These are phyloP conservation scores for Tetrapedia diversipes DNA, from an alignment of 2,888 invertebrate genomes.

Conservation along the genomic window DNA sequence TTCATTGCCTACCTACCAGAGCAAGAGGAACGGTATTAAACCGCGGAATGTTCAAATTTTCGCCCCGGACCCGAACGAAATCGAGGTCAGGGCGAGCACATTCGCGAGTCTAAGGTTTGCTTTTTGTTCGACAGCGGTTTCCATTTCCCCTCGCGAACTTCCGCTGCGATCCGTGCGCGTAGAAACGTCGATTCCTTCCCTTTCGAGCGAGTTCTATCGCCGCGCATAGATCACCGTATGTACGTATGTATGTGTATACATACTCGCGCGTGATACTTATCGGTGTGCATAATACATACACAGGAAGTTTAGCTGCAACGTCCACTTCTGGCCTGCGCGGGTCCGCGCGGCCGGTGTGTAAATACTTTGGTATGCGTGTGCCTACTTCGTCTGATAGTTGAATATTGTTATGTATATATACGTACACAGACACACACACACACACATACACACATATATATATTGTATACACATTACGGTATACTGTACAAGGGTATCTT, in stretches of 20 bases:
- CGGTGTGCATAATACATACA: constrained; percentile 48
- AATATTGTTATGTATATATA: constrained; percentile 55
- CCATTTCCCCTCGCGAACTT: background rate
- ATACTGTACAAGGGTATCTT: constrained; percentile 65
- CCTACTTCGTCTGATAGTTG: constrained; percentile 62
- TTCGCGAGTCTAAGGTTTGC: constrained; percentile 5
- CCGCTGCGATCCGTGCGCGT: background rate
- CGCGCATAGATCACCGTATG: background rate
- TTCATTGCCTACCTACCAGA: no score
- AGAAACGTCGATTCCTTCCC: background rate
- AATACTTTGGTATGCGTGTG: constrained; percentile 68
- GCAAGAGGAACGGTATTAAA: no score
- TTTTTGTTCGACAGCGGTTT: constrained; percentile 14
- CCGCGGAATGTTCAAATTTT: background rate
- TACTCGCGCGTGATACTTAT: constrained; percentile 33
- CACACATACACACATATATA: constrained; percentile 26
- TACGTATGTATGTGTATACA: no score
- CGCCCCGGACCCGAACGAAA: background rate
- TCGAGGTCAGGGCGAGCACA: background rate
- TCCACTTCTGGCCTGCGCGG: constrained; percentile 55
- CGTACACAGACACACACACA: constrained; percentile 23
- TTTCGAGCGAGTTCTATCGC: background rate
- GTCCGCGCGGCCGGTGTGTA: constrained; percentile 44
- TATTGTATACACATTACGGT: constrained; percentile 8
- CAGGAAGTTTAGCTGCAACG: constrained; percentile 53